Base-by-base conservation (phyloP, 2,797 vertebrate genomes). In the Spea hammondii region DNA sequence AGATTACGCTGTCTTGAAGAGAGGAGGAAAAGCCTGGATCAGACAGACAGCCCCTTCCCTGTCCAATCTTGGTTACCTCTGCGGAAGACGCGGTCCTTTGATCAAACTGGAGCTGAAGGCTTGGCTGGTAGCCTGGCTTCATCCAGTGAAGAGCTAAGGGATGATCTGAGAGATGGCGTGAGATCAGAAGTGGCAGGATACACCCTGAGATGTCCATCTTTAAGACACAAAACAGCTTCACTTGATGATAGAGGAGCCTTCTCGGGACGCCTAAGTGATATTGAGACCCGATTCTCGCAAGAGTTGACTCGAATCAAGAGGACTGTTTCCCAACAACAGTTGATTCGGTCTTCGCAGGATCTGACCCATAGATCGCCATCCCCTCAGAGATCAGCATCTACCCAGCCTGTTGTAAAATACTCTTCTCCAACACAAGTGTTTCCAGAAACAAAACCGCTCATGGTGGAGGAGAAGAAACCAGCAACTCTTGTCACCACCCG, bases 281-380 rank as follows among this genome's bases (percentile, higher is more conserved):
- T 99, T 1, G 97, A 98, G 89, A 93, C 95, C 87, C 97, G 96
- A 84, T 98, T 99, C 84, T 94, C 95, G 0, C 95, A 96, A 86
- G 97, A 99, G 86, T 91, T 99, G 66, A 95, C 94, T 69, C 95
- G 97, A 66, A 96, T 99, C 82, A 98, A 98, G 83, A 92, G 93
- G 84, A 95, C 97, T 0, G 92, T 97, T 0, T 96, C 96, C 32
- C 96, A 96, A 84, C 96, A 97, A 84, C 95, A 98, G 88, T 85
- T 98, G 88, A 65, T 82, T 47, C 94, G 96, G 85, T 96, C 97
- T 84, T 98, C 97, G 0, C 92, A 92, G 71, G 91, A 93, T 87
- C 89, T 50, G 84, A 86, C 93, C 86, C 85, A 89, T 77, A 83
- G 90, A 5, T 84, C 95, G 86, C 85, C 94, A 73, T 88, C 93